Percentiles rank a stretch among this genome's conserved stretches.
Conservation (phyloP, 2,113 vertebrate genomes). For the Caloenas nicobarica region DNA sequence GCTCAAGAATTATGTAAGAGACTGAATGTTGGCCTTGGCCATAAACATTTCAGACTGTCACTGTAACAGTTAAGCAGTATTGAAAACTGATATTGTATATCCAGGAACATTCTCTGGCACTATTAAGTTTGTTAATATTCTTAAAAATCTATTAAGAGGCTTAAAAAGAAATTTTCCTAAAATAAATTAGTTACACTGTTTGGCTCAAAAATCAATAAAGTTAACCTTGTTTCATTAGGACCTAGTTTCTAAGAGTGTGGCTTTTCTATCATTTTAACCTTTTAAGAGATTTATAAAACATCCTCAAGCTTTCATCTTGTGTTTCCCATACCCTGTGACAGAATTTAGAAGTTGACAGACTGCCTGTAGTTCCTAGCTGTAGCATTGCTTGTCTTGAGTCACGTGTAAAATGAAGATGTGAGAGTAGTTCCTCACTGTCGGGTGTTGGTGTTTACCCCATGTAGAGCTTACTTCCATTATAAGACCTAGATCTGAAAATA, state of each 20-base stretch:
- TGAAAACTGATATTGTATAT: not conserved
- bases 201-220: not conserved
- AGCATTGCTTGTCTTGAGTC: not conserved
- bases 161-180: not conserved
- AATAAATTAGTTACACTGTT: not conserved
- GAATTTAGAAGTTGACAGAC: not conserved
- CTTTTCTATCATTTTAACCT: not conserved
- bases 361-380: not conserved
- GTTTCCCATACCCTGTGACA: not conserved
- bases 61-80: not conserved
- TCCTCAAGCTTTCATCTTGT: not conserved
- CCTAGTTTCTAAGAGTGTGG: not conserved
- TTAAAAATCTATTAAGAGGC: not conserved
- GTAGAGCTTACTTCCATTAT: not conserved
- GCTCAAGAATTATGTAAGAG: not conserved
- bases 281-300: not conserved
- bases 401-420: not conserved
- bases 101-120: not conserved
- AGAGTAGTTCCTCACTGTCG: not conserved
- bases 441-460: rapidly evolving
- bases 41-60: not conserved
- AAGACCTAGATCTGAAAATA: not conserved
- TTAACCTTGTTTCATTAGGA: not conserved
- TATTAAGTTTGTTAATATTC: not conserved
- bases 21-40: not conserved